These are phyloP conservation scores for Caenorhabditis sinica DNA, from an alignment of 2,888 invertebrate genomes.

Conservation along the genomic window DNA sequence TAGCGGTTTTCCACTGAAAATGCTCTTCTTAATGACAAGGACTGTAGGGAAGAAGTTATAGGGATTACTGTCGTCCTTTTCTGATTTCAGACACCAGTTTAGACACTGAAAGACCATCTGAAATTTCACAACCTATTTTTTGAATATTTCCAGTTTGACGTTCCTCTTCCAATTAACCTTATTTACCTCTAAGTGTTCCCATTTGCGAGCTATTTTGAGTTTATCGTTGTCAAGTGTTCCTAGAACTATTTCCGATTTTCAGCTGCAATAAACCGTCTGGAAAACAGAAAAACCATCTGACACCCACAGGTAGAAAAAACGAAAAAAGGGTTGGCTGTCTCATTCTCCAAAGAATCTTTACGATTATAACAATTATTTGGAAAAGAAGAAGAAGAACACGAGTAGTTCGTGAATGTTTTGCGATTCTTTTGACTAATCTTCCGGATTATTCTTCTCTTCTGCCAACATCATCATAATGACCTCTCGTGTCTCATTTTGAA, in stretches of 20 bases:
- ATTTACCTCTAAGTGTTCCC: background rate
- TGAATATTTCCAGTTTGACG: too few species aligned
- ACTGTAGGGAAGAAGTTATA: too few species aligned
- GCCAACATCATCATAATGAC: constrained; percentile 21
- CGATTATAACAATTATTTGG: constrained; percentile 7
- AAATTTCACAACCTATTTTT: too few species aligned
- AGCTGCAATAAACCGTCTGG: constrained; percentile 3
- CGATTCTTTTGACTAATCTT: constrained; percentile 31
- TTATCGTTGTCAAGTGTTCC: background rate
- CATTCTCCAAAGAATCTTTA: background rate
- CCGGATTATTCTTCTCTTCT: constrained; percentile 30
- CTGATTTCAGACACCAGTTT: too few species aligned
- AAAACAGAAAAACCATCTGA: background rate
- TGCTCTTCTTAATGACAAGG: too few species aligned
- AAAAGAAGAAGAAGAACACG: background rate
- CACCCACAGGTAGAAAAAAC: constrained; percentile 1
- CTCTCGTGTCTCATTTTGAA: constrained; percentile 1
- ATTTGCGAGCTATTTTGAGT: background rate
- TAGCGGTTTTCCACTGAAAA: too few species aligned
- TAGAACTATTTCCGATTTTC: constrained; percentile 4
- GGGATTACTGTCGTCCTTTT: too few species aligned
- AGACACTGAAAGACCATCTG: too few species aligned
- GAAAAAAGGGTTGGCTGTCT: constrained; percentile 3
- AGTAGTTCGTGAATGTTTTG: constrained; percentile 21
- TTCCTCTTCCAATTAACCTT: too few species aligned